Base-by-base conservation (phyloP, 1,140 invertebrate genomes). In the Pogonomyrmex barbatus region DNA sequence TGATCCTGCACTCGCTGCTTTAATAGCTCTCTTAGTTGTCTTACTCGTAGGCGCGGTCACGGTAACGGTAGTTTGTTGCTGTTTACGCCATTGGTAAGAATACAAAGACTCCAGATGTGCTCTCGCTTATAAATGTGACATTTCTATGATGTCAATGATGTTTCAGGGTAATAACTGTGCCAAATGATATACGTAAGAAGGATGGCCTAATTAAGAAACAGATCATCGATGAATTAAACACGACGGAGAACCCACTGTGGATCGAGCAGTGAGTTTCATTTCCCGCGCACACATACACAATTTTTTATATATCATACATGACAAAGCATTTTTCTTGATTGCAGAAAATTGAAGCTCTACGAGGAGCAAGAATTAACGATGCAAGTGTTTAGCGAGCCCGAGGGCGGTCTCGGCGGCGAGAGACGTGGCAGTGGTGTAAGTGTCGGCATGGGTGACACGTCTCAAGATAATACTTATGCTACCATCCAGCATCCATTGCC, bases 341-440 rank as follows among this genome's bases (percentile, higher is more conserved):
- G 91, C 12, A 97, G 97, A 91, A 98, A 98, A 96, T 95, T 98
- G 24, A 97, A 98, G 92, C 96, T 98, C 0, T 98, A 99, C 92
- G 98, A 99, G 93, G 98, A 99, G 93, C 98, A 99, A 94, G 98
- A 98, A 94, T 95, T 98, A 73, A 98, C 98, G 24, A 98, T 98
- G 98, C 98, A 98, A 94, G 98, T 98, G 1, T 98, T 98, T 91
- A 98, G 96, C 92, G 97, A 97, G 91, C 96, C 97, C 17, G 98
- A 98, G 91, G 88, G 94, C 85, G 92, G 94, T 90, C 86, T 95
- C 94, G 91, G 94, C 90, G 85, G 92, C 89, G 88, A 95, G 90
- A 92, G 96, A 96, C 89, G 96, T 92, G 91, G 95, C 94, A 91
- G 96, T 93, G 93, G 96, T 94, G 91, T 94, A 85, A 95, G 92